Base-by-base conservation (phyloP, 1,140 invertebrate species). In the Drosophila bocki region DNA sequence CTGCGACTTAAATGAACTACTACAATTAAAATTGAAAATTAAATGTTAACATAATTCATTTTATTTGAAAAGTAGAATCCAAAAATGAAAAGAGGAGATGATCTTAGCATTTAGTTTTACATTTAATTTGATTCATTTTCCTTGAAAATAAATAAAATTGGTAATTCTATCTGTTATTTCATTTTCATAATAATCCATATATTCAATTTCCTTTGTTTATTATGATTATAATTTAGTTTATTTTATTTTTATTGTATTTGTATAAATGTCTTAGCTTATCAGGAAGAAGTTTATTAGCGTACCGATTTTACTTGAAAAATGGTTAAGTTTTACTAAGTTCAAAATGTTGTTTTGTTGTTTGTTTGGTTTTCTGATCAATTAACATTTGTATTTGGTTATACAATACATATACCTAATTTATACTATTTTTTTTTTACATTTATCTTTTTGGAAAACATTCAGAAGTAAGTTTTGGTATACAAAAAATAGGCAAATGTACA, bases 221-320 rank as follows among this genome's bases (percentile, higher is more conserved):
- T 13, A 6, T 9, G 17, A 26, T 42, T 26, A 32, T 44, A 13
- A 33, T 42, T 60, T n/a, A 15, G 22, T 42, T 32, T 33, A 42
- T n/a, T 53, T 53, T 19, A 45, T 45, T 47, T 13, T 45, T 61
- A 11, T 37, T 22, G 17, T 63, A 32, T 17, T 47, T 47, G 35
- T 62, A 47, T 67, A 62, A 67, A 47, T 67, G 37, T 62, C 63
- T 67, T 67, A 67, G 58, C 57, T 67, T 67, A 67, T 67, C 63
- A 67, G 63, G 63, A 67, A 67, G 57, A 65, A 67, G 57, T 67
- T 67, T 62, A 63, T 67, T 62, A 41, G 35, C 56, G 22, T 42
- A 42, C 56, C 56, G 26, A 58, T 58, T 58, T 58, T 44, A 57
- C 54, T 37, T 57, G 35, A 35, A 57, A 56, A 57, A 41, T 65